These are phyloP conservation scores for Vulpes ferrilata DNA, from an alignment of 2,113 vertebrate genomes.

Conservation along the genomic window DNA sequence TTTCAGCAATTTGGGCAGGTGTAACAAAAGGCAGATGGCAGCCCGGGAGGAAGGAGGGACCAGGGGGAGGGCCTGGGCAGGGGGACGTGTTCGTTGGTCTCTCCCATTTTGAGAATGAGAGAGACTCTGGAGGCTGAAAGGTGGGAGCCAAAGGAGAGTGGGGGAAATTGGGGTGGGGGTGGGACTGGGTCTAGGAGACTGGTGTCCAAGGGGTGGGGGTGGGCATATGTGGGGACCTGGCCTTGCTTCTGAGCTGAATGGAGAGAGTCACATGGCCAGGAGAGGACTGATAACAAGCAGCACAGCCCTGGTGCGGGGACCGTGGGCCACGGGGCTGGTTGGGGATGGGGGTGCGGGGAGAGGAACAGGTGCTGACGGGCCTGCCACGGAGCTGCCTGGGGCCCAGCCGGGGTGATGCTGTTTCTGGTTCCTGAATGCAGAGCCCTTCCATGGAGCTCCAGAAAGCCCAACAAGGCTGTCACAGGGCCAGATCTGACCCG, in stretches of 20 bases:
- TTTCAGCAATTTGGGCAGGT: background rate
- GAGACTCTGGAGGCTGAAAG: background rate
- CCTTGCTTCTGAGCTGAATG: background rate
- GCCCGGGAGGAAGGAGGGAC: background rate
- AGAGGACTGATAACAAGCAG: background rate
- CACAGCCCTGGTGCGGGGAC: too few relatives aligned
- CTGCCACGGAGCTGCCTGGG: fast-evolving
- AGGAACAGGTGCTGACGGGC: background rate
- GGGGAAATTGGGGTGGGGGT: too few relatives aligned
- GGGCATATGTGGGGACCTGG: background rate
- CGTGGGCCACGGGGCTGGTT: fast-evolving
- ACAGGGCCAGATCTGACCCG: fast-evolving
- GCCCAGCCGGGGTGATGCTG: background rate
- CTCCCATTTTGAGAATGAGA: background rate
- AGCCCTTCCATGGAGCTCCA: background rate
- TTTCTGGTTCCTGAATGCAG: fast-evolving
- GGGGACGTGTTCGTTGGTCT: background rate
- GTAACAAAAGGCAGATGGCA: fast-evolving
- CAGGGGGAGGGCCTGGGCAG: fast-evolving
- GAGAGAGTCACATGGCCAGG: background rate
- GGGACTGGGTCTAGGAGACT: background rate
- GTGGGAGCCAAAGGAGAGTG: background rate
- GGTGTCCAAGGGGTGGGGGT: fast-evolving
- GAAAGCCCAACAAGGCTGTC: fast-evolving
- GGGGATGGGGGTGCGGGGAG: too few relatives aligned